Conservation (phyloP, 2,888 invertebrate genomes). For the Thera britannica region DNA sequence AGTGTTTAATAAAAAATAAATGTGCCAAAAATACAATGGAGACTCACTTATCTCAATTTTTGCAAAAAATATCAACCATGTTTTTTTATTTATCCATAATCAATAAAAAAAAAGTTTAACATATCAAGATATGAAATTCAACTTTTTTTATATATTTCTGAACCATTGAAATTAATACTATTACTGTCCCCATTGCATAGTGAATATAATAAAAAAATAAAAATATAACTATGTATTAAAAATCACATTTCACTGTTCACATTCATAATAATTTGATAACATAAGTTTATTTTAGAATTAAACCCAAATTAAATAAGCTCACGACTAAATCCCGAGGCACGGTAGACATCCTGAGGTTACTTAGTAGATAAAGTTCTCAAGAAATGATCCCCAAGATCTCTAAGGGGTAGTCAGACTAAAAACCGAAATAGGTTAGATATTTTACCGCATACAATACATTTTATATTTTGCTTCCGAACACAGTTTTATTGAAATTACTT, state of each 20-base stretch:
- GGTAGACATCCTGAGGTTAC: background rate
- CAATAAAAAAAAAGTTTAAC: too few species aligned
- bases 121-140: too few species aligned
- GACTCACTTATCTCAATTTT: background rate
- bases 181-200: slow-evolving; percentile 12
- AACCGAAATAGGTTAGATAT: background rate
- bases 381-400: too few species aligned
- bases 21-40: slow-evolving; percentile 12
- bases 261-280: slow-evolving; percentile 2
- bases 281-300: background rate
- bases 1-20: slow-evolving; percentile 2
- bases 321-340: background rate
- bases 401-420: background rate
- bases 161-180: background rate
- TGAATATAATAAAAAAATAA: slow-evolving; percentile 17
- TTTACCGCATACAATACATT: background rate
- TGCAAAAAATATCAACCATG: too few species aligned
- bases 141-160: too few species aligned
- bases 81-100: too few species aligned
- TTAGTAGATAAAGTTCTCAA: background rate
- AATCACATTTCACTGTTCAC: slow-evolving; percentile 26
- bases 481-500: background rate
- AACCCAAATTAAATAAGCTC: background rate
- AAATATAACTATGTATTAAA: slow-evolving; percentile 13
- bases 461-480: background rate